Evolutionary conservation across 2,113 vertebrate species (phyloP), one percentile per base, ranked within the genome.

Genomic region (Platichthys stellatus): DNA sequence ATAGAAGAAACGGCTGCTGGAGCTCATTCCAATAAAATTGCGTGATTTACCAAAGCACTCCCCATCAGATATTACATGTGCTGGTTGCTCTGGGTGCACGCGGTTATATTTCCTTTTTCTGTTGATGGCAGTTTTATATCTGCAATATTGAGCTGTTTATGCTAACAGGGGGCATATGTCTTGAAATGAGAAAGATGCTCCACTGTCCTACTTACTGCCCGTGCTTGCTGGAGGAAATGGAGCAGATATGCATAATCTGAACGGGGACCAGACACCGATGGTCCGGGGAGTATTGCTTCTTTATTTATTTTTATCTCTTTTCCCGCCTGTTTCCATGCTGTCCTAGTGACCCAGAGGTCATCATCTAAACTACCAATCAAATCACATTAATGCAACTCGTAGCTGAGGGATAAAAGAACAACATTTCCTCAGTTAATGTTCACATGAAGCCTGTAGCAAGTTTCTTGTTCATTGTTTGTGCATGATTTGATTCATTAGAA

Each of bases 191-290:
- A 71, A 84, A 69, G 57, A 49, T 69, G 6, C 66, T 28, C 4
- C 56, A 38, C 59, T 81, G 88, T 85, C 86, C 86, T 86, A 87
- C 84, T 85, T 89, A 14, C 20, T 51, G 35, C 72, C 49, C 35
- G 1, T 21, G 66, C 69, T 40, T 15, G 84, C 75, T 81, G 59
- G 74, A 89, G 87, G 87, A 90, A 89, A 85, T 91, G 80, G 87
- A 88, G 82, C 88, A 91, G 76, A 20, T 31, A 81, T 82, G 2
- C 75, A 78, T 88, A 81, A 87, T 83, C 83, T 82, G 83, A 82
- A 76, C 81, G 68, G 43, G 64, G 67, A 38, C 24, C 61, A 13
- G 40, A 63, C 80, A 86, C 69, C 35, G 57, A 60, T 23, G 54
- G 26, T 78, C 72, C 78, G 59, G 3, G 53, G 85, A 84, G 86